Evolutionary conservation across 1,140 invertebrate species (phyloP), one percentile per base, ranked within the genome.

Genomic region (Stratiolaelaps scimitus): DNA sequence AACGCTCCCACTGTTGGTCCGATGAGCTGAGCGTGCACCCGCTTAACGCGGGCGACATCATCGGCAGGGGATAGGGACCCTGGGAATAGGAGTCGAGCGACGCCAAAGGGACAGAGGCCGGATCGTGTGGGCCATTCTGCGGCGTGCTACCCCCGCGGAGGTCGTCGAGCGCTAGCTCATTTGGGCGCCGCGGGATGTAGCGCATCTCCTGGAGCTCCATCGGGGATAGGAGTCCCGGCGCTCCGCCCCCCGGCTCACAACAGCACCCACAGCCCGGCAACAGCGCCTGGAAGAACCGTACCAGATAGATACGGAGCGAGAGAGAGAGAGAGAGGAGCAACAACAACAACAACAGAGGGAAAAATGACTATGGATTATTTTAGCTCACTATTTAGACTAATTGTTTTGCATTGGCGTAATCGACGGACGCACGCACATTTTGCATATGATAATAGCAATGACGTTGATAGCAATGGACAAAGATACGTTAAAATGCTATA

Each of bases 1-100:
- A 77, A 15, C 53, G 53, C 23, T 60, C 53, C 53, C 53, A 60
- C 20, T 60, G 53, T 34, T 60, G 53, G 26, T 60, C 53, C 15
- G 53, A 60, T 29, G 15, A 29, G 23, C 53, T 60, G 1, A 60
- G 53, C 53, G 53, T 60, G 20, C 53, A 60, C 26, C 15, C 53
- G 34, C 53, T 60, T 10, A 60, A 60, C 15, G 53, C 15, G 17
- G 53, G 53, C 26, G 53, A 29, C 26, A 60, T 26, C 23, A 60
- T 17, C 17, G 53, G 53, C n/a, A 60, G 53, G 26, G 53, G 53
- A 60, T 60, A 34, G 5, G 4, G 34, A 6, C 34, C 34, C 10
- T 40, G 34, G 5, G 10, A 40, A 40, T 40, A 40, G 34, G 34
- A 40, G 5, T 40, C 34, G 10, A 40, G 10, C 5, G 34, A 40